A percentile compares a stretch with the other conserved stretches of the same genome.
Conservation (phyloP, 37 sponge, comb jelly and placozoan genomes). For the Agelas oroides region DNA sequence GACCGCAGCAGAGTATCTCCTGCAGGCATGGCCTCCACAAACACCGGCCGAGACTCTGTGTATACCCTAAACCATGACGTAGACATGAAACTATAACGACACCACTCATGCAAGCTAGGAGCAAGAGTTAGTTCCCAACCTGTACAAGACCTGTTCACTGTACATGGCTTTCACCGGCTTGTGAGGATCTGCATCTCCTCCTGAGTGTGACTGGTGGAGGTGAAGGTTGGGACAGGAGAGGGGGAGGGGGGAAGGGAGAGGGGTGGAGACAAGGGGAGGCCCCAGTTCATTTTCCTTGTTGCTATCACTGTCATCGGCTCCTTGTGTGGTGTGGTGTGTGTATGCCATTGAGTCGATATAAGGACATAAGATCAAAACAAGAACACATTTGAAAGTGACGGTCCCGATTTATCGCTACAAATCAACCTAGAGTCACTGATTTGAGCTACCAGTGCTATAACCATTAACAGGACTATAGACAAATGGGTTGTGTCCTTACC, state of each 20-base stretch:
- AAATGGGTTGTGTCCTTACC: no score
- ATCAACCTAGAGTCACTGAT: no score
- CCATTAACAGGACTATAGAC: no score
- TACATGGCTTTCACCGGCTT: conserved; percentile 10
- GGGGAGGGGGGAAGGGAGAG: conserved; percentile 24
- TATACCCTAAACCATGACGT: background rate
- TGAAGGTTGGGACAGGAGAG: conserved; percentile 11
- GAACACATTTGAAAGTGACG: no score
- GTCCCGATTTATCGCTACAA: no score
- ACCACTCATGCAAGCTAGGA: no score
- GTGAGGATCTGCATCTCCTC: background rate
- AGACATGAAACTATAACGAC: background rate
- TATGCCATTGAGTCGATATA: no score
- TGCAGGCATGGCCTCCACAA: conserved; percentile 36
- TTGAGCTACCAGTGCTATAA: no score
- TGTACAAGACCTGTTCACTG: conserved; percentile 11
- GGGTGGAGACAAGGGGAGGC: background rate
- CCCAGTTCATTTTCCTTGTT: background rate
- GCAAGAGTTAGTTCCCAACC: no score
- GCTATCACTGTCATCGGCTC: background rate
- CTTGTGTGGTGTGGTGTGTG: background rate
- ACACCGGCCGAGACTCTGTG: background rate
- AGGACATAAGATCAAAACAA: no score
- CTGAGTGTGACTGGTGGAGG: conserved; percentile 2
- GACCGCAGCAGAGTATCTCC: conserved; percentile 19